Base-by-base conservation (phyloP, 1,140 invertebrate species). In the Drosophila micromelanica region DNA sequence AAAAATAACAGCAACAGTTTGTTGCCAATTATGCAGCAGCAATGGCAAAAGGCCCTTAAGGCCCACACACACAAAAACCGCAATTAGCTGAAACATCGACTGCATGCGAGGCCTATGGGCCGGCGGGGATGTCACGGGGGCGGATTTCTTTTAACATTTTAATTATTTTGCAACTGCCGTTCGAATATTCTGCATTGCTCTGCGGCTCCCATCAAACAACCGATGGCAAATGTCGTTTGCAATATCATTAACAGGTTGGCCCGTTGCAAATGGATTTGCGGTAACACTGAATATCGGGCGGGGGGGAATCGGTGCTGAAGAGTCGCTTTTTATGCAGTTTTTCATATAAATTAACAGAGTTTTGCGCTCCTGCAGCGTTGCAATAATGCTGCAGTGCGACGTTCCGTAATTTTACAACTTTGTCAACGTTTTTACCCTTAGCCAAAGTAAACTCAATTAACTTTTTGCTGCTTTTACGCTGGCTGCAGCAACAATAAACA, bases 391-490 rank as follows among this genome's bases (percentile, higher is more conserved):
- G 67, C 15, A 15, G 27, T 61, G 67, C 59, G 13, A 52, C 62
- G 45, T 59, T 42, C 76, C 68, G 68, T 73, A 78, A 76, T 78
- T 89, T 79, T 76, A 72, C 69, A 87, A 87, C 84, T 89, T 87
- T 89, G 78, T 89, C 79, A 87, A 87, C 84, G 78, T 87, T 87
- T 87, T 82, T 87, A 70, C 75, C 57, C 61, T 57, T 60, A 70
- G 84, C 73, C 59, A 87, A 89, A 84, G 79, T 84, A 87, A 87
- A 87, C 84, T 87, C 73, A 87, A 87, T 87, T 87, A 87, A 87
- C 84, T 89, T 89, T 89, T 89, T 89, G 69, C 82, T 64, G 68
- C 68, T 72, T 72, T 62, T 49, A 65, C 55, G 49, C 37, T 68
- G 32, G 51, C 32, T 40, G 72, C 59, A 57, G 75, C 75, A 73